Base-by-base conservation (phyloP, 2,888 invertebrate genomes). In the Cabera pusaria region DNA sequence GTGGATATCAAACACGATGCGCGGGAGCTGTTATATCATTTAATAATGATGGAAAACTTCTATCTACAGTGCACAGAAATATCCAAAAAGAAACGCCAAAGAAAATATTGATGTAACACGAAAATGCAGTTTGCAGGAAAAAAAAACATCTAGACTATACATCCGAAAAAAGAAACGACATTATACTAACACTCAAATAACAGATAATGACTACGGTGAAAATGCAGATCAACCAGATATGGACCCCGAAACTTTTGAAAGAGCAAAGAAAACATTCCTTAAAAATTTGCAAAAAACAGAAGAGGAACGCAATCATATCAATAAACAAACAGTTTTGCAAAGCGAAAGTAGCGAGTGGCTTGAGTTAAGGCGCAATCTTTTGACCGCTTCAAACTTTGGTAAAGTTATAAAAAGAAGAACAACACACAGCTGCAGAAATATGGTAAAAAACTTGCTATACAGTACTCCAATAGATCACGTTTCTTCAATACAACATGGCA, bases 311-410 rank as follows among this genome's bases (percentile, higher is more conserved):
- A 11, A 9, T 6, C 12, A 29, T 7, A 28, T 45, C 3, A 9
- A 35, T 11, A 32, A 28, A 10, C 12, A 32, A 11, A 42, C 41
- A 11, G 14, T 24, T 18, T 22, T 35, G 18, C 35, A 39, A 17
- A 40, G 36, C 20, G 24, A 27, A 23, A 36, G 23, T 24, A 24
- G 35, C n/a, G 41, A 44, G 21, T 48, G 49, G 44, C 10, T 44
- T 9, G 48, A 38, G 18, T 23, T 48, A 16, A 16, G 44, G 7
- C 22, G 36, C 8, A 39, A 18, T 20, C 18, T 49, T 9, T 27
- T 49, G 8, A 49, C 49, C 6, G 39, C 39, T 12, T 49, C 42
- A 16, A 49, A 49, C 17, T 45, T 49, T 20, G 44, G 44, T 1
- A 25, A 26, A 26, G 19, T 34, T 20, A 8, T 32, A 9, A 32